A percentile compares a stretch with the other conserved stretches of the same genome.
Conservation (phyloP, 2,113 vertebrate species). For the Narcine bancroftii region DNA sequence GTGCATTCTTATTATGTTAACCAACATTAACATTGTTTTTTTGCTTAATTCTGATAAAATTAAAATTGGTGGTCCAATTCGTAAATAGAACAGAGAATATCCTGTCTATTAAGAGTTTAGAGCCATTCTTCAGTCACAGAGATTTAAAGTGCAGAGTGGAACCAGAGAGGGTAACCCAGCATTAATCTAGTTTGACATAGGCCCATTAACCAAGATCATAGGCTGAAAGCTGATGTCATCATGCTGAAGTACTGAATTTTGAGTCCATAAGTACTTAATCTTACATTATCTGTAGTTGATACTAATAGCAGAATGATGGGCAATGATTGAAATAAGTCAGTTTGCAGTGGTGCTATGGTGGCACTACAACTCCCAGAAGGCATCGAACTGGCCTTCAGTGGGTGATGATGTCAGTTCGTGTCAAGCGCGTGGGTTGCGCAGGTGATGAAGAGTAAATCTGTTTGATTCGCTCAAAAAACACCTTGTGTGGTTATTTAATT, state of each 20-base stretch:
- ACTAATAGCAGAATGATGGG: background rate
- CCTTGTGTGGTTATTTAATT: too few relatives aligned
- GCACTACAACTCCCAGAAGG: too few relatives aligned
- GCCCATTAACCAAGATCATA: background rate
- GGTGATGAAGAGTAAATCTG: too few relatives aligned
- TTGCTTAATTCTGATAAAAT: background rate
- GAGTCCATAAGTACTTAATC: background rate
- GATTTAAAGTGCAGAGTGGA: slow-evolving; percentile 9
- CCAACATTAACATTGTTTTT: background rate
- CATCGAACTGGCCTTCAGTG: too few relatives aligned
- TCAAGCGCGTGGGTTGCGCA: too few relatives aligned
- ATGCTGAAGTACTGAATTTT: background rate
- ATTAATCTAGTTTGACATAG: background rate
- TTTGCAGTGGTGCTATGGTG: too few relatives aligned
- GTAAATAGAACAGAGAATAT: background rate
- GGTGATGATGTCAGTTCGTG: too few relatives aligned
- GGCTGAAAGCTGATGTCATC: too few relatives aligned
- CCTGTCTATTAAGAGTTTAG: background rate
- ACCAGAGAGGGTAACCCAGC: background rate
- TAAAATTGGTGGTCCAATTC: background rate
- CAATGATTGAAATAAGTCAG: background rate
- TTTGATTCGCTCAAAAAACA: too few relatives aligned
- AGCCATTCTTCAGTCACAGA: background rate
- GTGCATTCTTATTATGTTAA: background rate
- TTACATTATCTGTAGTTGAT: background rate